Evolutionary conservation across 2,797 vertebrate species (phyloP), one percentile per base, ranked within the genome.

Genomic region (Sciaenops ocellatus): DNA sequence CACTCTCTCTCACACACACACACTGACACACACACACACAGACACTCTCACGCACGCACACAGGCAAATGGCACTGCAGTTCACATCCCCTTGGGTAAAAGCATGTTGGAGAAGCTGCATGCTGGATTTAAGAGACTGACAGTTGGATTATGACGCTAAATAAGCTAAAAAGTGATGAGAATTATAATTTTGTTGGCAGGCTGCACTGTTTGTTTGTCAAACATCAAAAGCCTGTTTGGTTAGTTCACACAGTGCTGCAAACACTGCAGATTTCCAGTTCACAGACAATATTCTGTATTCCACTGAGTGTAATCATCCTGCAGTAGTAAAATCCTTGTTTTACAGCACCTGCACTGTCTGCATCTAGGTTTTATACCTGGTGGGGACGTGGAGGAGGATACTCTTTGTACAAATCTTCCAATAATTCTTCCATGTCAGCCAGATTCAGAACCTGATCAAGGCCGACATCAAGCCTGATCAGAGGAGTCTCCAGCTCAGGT

Each of bases 331-430:
- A 68, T 46, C 34, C 10, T 28, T 54, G 12, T 26, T 46, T 47
- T 79, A 46, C 10, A 77, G 50, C 50, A 22, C 16, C 42, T 42
- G 63, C 59, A 10, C 24, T 17, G 3, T 59, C 78, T 44, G 13
- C 1, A 5, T 68, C 13, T 4, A 41, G 61, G 69, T 26, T 61
- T 76, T 86, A 65, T 97, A 97, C 96, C 96, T 98, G 93, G 75
- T 93, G 96, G 46, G 96, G 93, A 79, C 89, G 93, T 67, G 98
- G 96, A 0, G 95, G 96, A 90, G 97, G 94, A 86, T 96, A 99
- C 77, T 97, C 97, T 83, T 95, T 96, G 88, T 91, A 97, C 50
- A 97, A 88, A 85, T 98, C 97, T 48, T 97, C 94, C 93, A 97
- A 96, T 80, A 97, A 88, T 72, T 97, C 96, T 73, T 96, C 96